Evolutionary conservation across 1,140 invertebrate species (phyloP).

Genomic region (Drosophila burlai): DNA sequence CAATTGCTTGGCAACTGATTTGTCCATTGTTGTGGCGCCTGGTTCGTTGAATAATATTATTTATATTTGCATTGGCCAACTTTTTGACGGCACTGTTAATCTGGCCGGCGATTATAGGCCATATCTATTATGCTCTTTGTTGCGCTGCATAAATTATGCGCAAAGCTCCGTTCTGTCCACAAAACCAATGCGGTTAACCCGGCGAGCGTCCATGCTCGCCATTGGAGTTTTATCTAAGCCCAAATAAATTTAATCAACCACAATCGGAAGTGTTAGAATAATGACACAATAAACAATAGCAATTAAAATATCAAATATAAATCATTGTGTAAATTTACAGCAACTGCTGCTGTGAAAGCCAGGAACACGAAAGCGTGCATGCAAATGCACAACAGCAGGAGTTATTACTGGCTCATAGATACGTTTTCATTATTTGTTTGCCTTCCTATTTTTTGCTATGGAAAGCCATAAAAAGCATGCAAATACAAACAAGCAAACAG

Average conservation of each 20-base stretch:
- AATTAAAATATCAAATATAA: conserved; percentile 84
- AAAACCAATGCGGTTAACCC: conserved; percentile 65
- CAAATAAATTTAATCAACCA: conserved; percentile 82
- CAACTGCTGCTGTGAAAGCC: conserved; percentile 67
- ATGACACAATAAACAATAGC: conserved; percentile 83
- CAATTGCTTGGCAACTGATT: conserved; percentile 20
- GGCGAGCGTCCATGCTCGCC: not conserved
- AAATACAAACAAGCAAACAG: conserved; percentile 61
- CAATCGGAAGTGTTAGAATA: conserved; percentile 83
- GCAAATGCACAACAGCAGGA: conserved; percentile 57
- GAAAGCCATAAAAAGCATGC: conserved; percentile 74
- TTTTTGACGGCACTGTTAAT: conserved; percentile 57
- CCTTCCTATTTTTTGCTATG: conserved; percentile 37
- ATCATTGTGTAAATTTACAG: conserved; percentile 80
- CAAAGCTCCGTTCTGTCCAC: conserved; percentile 50
- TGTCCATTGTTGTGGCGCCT: conserved; percentile 6
- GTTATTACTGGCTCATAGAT: conserved; percentile 48
- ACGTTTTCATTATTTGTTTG: conserved; percentile 40
- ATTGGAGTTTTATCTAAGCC: conserved; percentile 66
- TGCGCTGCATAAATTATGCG: conserved; percentile 67
- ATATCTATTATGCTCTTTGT: conserved; percentile 70
- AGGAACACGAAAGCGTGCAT: conserved; percentile 48
- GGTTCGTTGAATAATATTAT: conserved; percentile 29
- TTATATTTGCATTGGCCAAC: conserved; percentile 24
- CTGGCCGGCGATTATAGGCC: conserved; percentile 59